Evolutionary conservation across 2,113 vertebrate genomes (phyloP).

Genomic region (Cephalopholis sonnerati): DNA sequence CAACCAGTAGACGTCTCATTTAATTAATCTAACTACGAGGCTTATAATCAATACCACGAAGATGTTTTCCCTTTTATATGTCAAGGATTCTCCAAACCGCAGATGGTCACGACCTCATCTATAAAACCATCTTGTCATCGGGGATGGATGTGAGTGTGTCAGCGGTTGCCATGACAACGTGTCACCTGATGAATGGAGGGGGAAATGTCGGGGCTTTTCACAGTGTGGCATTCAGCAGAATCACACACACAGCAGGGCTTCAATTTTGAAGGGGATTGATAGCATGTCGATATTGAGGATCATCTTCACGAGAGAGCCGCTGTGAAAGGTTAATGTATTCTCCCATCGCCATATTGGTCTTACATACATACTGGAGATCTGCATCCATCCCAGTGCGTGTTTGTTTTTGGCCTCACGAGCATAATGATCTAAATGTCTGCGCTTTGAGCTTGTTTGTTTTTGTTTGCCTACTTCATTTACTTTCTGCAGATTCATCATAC

Average conservation of each 20-base stretch:
- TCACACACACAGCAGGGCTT: constrained; percentile 32
- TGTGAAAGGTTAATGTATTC: constrained; percentile 76
- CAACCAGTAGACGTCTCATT: neutral
- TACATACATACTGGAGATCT: neutral
- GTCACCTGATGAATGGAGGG: constrained; percentile 40
- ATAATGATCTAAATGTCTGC: constrained; percentile 33
- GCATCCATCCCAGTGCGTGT: neutral
- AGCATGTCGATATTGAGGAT: constrained; percentile 57
- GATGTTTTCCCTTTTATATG: neutral
- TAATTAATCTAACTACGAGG: neutral
- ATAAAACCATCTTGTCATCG: constrained; percentile 18
- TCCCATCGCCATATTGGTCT: neutral
- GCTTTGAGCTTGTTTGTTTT: constrained; percentile 36
- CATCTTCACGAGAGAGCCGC: constrained; percentile 16
- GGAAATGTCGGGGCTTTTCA: constrained; percentile 48
- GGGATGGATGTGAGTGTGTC: constrained; percentile 43
- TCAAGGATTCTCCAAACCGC: constrained; percentile 1
- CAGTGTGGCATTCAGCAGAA: constrained; percentile 35
- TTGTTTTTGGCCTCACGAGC: constrained; percentile 8
- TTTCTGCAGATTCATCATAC: constrained; percentile 34
- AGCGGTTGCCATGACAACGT: constrained; percentile 50
- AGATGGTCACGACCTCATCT: constrained; percentile 35
- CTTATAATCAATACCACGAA: neutral
- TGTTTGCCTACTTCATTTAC: constrained; percentile 38
- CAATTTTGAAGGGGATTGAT: constrained; percentile 53